These are phyloP conservation scores for Meloidogyne chitwoodi DNA, from an alignment of 1,140 invertebrate genomes.

Conservation along the genomic window DNA sequence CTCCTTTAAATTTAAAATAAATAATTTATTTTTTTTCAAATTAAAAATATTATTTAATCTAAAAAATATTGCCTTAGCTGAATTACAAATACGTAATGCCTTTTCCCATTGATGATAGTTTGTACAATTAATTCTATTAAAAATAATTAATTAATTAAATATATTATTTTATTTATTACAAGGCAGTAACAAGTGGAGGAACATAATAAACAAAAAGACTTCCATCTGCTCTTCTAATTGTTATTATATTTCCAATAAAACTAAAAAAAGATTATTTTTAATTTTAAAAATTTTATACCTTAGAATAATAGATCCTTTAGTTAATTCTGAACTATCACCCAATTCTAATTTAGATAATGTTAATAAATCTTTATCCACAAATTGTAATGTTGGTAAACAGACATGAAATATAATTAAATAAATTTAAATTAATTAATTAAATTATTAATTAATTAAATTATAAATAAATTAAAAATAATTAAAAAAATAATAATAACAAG, in stretches of 20 bases:
- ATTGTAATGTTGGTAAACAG: conserved; percentile 72
- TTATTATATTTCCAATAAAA: conserved; percentile 75
- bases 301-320: conserved; percentile 49
- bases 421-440: no score
- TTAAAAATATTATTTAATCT: not conserved
- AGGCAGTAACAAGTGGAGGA: conserved; percentile 68
- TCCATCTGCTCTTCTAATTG: conserved; percentile 71
- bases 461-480: no score
- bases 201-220: conserved; percentile 68
- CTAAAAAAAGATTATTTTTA: conserved; percentile 62
- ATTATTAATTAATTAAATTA: no score
- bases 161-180: conserved; percentile 2
- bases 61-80: conserved; percentile 68
- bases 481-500: conserved; percentile 71
- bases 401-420: not conserved
- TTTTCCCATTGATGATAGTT: conserved; percentile 71
- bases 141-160: not conserved
- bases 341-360: conserved; percentile 67
- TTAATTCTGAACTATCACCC: conserved; percentile 39
- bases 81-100: conserved; percentile 73
- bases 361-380: conserved; percentile 72
- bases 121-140: conserved; percentile 68
- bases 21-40: not conserved
- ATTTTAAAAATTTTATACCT: conserved; percentile 18
- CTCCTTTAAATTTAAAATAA: conserved; percentile 65